Evolutionary conservation across 2,797 vertebrate species (phyloP), one percentile per base, ranked within the genome.

Genomic region (Phataginus tricuspis): DNA sequence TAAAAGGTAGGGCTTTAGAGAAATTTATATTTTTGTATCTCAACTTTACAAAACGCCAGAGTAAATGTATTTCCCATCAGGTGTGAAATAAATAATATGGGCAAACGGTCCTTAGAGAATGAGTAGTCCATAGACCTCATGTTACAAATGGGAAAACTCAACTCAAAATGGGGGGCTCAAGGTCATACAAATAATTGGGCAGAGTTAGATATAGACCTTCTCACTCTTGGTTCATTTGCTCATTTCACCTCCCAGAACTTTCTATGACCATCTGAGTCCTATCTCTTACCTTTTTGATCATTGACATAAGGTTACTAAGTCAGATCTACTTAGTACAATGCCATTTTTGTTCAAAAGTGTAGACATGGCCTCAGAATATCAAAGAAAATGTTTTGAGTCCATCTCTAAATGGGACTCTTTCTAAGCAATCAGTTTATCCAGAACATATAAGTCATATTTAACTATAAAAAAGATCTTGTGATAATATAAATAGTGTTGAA

Each of bases 371-470:
- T 94, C 61, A 64, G 4, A 90, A 66, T 77, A 91, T 63, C 86
- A 91, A 90, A 95, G 75, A 63, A 86, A 91, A 89, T 87, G 37
- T 4, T 91, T 90, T 64, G 96, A 86, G 49, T 86, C 64, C 61
- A 64, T 71, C 82, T 96, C 78, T 79, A 95, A 79, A 75, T 91
- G 80, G 66, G 86, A 80, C 61, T 59, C 84, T 97, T 93, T 87
- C 79, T 91, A 86, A 96, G 92, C 86, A 85, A 91, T 12, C 91
- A 93, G 87, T 94, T 94, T 95, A 91, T 75, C 57, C 23, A 74
- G 59, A 93, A 91, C 61, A 93, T 80, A 89, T 72, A 93, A 95
- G 53, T 82, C 57, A 72, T 93, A 49, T 82, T 95, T 90, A 93
- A 91, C 79, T 68, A 63, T 57, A 66, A 86, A 85, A 45, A 85